Percentiles rank a stretch among this genome's conserved stretches.
Conservation (phyloP, 2,888 invertebrate genomes). For the Pardosa pseudoannulata region DNA sequence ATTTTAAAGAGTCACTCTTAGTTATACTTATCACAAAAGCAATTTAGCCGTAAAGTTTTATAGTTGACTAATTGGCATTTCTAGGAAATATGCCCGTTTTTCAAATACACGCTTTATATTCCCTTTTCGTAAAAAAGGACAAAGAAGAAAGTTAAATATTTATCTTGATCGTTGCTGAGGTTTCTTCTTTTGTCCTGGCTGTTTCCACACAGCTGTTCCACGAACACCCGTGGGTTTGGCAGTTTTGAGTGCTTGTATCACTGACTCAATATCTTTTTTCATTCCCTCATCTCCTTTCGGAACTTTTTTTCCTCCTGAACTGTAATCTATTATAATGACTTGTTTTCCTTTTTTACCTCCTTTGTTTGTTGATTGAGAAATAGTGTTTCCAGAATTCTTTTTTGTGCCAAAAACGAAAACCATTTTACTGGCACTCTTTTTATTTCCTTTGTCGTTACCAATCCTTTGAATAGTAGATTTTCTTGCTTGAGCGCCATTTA, state of each 20-base stretch:
- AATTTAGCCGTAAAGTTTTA: too few species aligned
- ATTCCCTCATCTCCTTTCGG: slow-evolving; percentile 49
- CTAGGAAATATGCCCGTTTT: too few species aligned
- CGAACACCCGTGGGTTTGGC: slow-evolving; percentile 37
- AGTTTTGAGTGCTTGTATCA: slow-evolving; percentile 58
- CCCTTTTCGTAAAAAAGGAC: too few species aligned
- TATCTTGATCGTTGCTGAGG: not conserved
- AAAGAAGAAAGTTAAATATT: too few species aligned
- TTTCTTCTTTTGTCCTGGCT: not conserved
- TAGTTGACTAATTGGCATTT: too few species aligned
- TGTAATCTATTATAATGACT: slow-evolving; percentile 62
- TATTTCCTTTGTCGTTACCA: slow-evolving; percentile 16
- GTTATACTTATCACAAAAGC: too few species aligned
- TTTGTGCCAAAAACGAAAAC: slow-evolving; percentile 51
- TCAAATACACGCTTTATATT: too few species aligned
- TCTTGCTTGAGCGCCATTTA: slow-evolving; percentile 9
- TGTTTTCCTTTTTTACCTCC: slow-evolving; percentile 46
- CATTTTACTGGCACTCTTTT: slow-evolving; percentile 47
- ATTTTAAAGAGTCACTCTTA: too few species aligned
- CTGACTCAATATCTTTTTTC: slow-evolving; percentile 60
- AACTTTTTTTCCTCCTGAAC: slow-evolving; percentile 28
- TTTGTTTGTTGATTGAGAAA: not conserved
- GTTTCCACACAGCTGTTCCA: slow-evolving; percentile 31
- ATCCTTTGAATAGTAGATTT: slow-evolving; percentile 26
- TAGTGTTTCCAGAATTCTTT: not conserved